Evolutionary conservation across 2,113 vertebrate species (phyloP).

Genomic region (Aspidoscelis tigris): DNA sequence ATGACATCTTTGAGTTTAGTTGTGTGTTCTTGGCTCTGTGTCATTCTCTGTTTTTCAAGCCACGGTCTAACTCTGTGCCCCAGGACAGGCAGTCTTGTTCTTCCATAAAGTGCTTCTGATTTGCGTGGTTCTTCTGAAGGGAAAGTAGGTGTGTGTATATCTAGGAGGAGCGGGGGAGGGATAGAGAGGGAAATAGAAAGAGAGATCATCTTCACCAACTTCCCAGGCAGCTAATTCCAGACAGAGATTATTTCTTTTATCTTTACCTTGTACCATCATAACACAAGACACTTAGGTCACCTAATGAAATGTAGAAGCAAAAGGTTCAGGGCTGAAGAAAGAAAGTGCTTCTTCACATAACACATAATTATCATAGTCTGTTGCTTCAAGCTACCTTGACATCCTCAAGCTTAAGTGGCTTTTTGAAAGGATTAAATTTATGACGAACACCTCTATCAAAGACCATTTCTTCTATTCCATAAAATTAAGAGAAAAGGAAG

Average conservation of each 20-base stretch:
- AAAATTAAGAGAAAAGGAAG: not conserved
- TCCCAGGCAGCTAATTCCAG: not conserved
- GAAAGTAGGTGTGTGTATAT: no score
- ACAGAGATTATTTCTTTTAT: not conserved
- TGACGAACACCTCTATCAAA: not conserved
- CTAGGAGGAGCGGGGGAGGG: no score
- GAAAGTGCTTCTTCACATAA: not conserved
- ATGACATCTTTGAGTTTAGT: no score
- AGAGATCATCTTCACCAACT: no score
- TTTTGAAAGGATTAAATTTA: slow-evolving; percentile 1
- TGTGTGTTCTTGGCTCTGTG: not conserved
- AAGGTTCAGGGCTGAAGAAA: not conserved
- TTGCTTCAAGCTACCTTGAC: not conserved
- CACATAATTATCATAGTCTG: not conserved
- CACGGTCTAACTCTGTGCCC: not conserved
- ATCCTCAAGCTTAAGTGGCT: not conserved
- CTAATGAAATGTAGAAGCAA: not conserved
- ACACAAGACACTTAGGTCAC: not conserved
- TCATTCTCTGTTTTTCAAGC: no score
- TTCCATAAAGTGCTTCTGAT: not conserved
- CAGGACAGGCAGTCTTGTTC: not conserved
- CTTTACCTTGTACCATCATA: not conserved
- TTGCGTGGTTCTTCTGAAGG: no score
- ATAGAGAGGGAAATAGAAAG: no score
- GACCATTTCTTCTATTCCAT: not conserved